Evolutionary conservation across 35 echinoderm and acorn worm genomes (phyloP).

Genomic region (Strongylocentrotus purpuratus): DNA sequence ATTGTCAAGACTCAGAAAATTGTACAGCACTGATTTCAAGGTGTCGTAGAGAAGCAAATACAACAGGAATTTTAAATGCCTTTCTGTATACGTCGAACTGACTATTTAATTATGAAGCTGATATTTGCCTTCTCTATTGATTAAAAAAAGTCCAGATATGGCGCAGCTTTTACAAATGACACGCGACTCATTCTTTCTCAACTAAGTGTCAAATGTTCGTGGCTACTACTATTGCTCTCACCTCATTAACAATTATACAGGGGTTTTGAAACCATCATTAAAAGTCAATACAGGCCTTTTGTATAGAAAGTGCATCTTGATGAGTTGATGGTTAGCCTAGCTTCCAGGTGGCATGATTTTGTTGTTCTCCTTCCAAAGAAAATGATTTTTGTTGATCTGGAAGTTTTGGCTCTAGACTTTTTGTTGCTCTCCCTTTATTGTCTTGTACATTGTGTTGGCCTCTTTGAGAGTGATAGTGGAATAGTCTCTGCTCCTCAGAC

Average conservation of each 20-base stretch:
- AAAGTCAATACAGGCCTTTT: neutral
- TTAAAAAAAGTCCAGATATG: neutral
- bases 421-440: too few species aligned
- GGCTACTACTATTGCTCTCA: neutral
- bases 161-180: neutral
- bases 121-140: neutral
- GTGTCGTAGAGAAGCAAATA: neutral
- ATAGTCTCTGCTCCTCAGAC: too few species aligned
- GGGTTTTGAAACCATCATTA: neutral
- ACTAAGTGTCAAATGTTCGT: neutral
- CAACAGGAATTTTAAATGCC: neutral
- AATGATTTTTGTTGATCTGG: too few species aligned
- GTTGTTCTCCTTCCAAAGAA: too few species aligned
- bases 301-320: neutral
- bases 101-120: neutral
- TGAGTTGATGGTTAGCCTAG: neutral
- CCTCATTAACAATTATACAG: neutral
- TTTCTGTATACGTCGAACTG: neutral
- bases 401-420: too few species aligned
- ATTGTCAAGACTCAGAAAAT: too few species aligned
- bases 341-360: neutral
- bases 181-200: neutral
- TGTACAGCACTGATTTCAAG: neutral
- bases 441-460: too few species aligned
- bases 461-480: too few species aligned